These are phyloP conservation scores for Glossophaga mutica DNA, from an alignment of 2,797 vertebrate genomes.

Conservation along the genomic window DNA sequence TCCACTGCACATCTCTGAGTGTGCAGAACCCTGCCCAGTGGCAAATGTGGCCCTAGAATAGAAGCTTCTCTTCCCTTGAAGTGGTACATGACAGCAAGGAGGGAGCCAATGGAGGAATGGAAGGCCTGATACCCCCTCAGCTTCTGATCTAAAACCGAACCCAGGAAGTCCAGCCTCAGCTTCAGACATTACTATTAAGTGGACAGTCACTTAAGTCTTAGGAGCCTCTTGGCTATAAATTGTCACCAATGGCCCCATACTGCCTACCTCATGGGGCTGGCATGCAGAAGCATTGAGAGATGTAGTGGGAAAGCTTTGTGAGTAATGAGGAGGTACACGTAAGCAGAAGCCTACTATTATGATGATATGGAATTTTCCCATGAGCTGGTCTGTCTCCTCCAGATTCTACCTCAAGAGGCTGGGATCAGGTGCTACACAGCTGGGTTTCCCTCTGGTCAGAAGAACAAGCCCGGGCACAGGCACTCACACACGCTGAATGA, in stretches of 20 bases:
- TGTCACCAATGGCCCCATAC: neutral
- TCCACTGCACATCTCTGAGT: neutral
- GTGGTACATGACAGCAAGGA: neutral
- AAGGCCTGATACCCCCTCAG: neutral
- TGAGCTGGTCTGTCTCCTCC: neutral
- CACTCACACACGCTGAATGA: neutral
- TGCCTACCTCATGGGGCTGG: neutral
- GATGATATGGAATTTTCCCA: neutral
- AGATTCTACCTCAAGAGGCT: neutral
- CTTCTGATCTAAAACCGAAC: neutral
- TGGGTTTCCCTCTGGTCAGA: neutral
- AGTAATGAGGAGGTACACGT: rapidly evolving
- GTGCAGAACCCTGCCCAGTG: rapidly evolving
- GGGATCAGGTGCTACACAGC: neutral
- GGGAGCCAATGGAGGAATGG: rapidly evolving
- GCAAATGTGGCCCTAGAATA: neutral
- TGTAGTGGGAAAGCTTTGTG: neutral
- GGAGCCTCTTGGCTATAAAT: neutral
- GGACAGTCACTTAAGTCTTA: neutral
- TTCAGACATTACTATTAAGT: neutral
- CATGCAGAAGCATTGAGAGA: neutral
- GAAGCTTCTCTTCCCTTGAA: neutral
- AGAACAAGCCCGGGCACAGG: neutral
- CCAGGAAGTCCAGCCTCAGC: neutral
- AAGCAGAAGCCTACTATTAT: rapidly evolving